These are phyloP conservation scores for Drosophila antonietae DNA, from an alignment of 2,888 invertebrate species.

Conservation along the genomic window DNA sequence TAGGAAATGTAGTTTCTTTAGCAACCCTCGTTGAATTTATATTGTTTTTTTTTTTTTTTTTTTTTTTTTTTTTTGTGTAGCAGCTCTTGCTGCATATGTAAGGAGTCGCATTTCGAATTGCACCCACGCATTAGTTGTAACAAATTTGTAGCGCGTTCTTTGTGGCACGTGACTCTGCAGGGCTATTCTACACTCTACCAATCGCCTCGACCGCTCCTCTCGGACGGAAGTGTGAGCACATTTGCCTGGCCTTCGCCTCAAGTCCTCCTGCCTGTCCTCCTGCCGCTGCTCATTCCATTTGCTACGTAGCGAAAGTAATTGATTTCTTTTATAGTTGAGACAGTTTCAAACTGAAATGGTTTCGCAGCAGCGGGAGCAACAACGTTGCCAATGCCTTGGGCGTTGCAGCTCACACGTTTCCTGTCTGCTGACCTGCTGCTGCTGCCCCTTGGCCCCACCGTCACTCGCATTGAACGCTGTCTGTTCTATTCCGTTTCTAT, in stretches of 20 bases:
- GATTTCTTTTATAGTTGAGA: slow-evolving; percentile 79
- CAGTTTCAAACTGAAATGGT: slow-evolving; percentile 75
- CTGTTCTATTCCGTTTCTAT: slow-evolving; percentile 41
- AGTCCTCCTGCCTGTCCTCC: background rate
- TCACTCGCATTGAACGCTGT: slow-evolving; percentile 39
- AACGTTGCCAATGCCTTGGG: slow-evolving; percentile 56
- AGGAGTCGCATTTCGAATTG: slow-evolving; percentile 73
- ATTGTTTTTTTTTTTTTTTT: slow-evolving; percentile 1
- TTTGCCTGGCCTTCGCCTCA: slow-evolving; percentile 30
- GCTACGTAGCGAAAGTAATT: slow-evolving; percentile 73
- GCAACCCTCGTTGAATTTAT: slow-evolving; percentile 30
- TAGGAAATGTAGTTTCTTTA: background rate
- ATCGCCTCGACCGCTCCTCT: slow-evolving; percentile 34
- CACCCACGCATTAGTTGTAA: slow-evolving; percentile 79
- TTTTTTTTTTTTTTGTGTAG: slow-evolving; percentile 2
- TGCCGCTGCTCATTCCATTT: background rate
- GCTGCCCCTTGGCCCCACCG: slow-evolving; percentile 1
- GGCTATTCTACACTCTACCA: slow-evolving; percentile 13
- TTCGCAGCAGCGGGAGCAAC: slow-evolving; percentile 43
- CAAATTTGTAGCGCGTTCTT: slow-evolving; percentile 79
- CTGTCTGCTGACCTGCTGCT: slow-evolving; percentile 56
- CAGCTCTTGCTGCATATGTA: slow-evolving; percentile 53
- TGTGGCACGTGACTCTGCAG: slow-evolving; percentile 67
- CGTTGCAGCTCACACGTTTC: slow-evolving; percentile 55
- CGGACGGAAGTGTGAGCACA: slow-evolving; percentile 71